Evolutionary conservation across 2,797 vertebrate genomes (phyloP), one percentile per base, ranked within the genome.

Genomic region (Enteromius radiatus): DNA sequence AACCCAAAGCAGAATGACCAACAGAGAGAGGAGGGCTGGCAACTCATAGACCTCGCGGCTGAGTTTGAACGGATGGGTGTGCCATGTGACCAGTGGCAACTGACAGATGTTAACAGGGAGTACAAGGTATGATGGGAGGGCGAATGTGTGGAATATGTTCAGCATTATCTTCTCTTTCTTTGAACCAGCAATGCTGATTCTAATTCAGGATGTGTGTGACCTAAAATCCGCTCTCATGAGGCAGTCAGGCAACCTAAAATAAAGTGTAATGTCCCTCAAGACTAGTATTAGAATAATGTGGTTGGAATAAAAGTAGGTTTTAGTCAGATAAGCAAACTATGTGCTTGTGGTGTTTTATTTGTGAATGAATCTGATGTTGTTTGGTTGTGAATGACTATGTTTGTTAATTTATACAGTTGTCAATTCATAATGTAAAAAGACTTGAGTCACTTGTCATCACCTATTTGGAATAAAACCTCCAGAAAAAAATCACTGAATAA

Each of bases 11-110:
- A 98, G 94, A 98, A 97, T 9, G 96, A 99, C 85, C 94, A 95
- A 17, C 96, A 99, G 89, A 94, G 96, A 67, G 95, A 95, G 61
- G 95, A 95, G 71, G 98, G 98, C 1, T 99, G 98, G 98, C 95
- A 98, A 84, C 93, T 97, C 69, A 95, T 99, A 31, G 96, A 97
- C 89, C 93, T 99, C 31, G 91, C 93, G 49, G 93, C 96, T 0
- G 98, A 99, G 89, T 99, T 96, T 87, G 94, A 95, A 90, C 94
- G 98, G 79, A 99, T 99, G 98, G 97, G 97, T 0, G 96, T 99
- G 85, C 97, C 97, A 63, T 97, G 96, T 83, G 93, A 95, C 88
- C 94, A 96, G 84, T 99, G 98, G 98, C 97, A 99, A 85, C 91
- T 97, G 87, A 97, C 97, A 0, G 96, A 99, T 45, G 97, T 97